phyloP scores from a whole-genome alignment of 2,797 vertebrate genomes.

The Myotis daubentonii region DNA sequence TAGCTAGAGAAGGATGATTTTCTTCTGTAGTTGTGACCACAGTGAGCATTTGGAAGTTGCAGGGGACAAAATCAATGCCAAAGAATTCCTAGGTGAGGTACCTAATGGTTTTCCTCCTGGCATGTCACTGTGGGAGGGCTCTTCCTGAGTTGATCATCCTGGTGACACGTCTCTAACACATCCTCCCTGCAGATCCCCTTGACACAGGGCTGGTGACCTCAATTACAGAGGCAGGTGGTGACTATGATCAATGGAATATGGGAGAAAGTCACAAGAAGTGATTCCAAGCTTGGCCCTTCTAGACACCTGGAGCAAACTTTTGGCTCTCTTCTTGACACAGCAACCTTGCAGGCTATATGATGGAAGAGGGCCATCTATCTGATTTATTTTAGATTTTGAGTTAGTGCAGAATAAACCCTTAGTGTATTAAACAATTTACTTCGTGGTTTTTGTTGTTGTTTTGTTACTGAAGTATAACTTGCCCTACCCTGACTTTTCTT shows the following conservation, averaged over 20 bases:
- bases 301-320: background rate
- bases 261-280: accelerated
- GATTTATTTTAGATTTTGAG: background rate
- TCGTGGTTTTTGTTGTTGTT: background rate
- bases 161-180: background rate
- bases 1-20: background rate
- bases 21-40: background rate
- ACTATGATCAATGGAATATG: background rate
- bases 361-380: background rate
- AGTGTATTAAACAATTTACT: background rate
- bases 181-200: background rate
- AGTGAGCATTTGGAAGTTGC: background rate
- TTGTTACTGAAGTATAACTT: background rate
- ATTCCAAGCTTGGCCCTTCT: background rate
- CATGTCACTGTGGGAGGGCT: background rate
- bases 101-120: background rate
- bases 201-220: conserved; percentile 47
- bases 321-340: background rate
- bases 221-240: conserved; percentile 34
- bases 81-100: background rate
- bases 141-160: background rate
- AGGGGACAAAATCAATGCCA: background rate
- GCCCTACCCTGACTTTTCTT: background rate
- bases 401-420: background rate
- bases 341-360: background rate